Evolutionary conservation across 1,140 invertebrate species (phyloP).

Genomic region (Hyphantria cunea): DNA sequence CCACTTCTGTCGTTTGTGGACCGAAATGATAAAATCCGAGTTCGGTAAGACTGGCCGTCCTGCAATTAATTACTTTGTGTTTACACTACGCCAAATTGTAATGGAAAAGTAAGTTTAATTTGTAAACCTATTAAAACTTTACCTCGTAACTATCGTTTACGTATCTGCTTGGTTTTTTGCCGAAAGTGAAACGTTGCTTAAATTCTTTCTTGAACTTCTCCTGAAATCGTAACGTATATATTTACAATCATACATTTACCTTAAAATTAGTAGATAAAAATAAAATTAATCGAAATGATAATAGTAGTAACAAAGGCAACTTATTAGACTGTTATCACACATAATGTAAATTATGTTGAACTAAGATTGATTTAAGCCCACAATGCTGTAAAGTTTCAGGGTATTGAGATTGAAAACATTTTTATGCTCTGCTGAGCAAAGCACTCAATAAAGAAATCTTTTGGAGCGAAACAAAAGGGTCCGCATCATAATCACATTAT

Average conservation of each 20-base stretch:
- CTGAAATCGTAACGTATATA: constrained; percentile 68
- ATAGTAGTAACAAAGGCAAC: too few relatives aligned
- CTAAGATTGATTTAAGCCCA: neutral
- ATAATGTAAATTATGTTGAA: too few relatives aligned
- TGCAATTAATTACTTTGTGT: constrained; percentile 41
- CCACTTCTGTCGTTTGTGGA: constrained; percentile 66
- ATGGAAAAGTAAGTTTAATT: neutral
- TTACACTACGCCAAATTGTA: neutral
- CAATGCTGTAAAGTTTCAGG: neutral
- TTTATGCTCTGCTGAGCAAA: constrained; percentile 3
- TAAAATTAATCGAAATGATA: too few relatives aligned
- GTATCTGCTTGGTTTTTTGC: constrained; percentile 73
- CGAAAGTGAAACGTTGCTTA: constrained; percentile 83
- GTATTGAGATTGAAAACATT: neutral
- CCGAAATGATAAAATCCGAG: constrained; percentile 65
- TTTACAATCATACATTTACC: too few relatives aligned
- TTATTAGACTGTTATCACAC: too few relatives aligned
- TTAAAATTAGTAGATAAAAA: too few relatives aligned
- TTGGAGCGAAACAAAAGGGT: constrained; percentile 9
- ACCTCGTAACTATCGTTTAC: constrained; percentile 75
- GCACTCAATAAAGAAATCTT: constrained; percentile 15
- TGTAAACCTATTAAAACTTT: constrained; percentile 16
- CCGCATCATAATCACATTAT: neutral
- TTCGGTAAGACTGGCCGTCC: constrained; percentile 71
- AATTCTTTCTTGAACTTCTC: constrained; percentile 89